phyloP scores from a whole-genome alignment of 2,888 invertebrate species.

The Diachrysia chrysitis region DNA sequence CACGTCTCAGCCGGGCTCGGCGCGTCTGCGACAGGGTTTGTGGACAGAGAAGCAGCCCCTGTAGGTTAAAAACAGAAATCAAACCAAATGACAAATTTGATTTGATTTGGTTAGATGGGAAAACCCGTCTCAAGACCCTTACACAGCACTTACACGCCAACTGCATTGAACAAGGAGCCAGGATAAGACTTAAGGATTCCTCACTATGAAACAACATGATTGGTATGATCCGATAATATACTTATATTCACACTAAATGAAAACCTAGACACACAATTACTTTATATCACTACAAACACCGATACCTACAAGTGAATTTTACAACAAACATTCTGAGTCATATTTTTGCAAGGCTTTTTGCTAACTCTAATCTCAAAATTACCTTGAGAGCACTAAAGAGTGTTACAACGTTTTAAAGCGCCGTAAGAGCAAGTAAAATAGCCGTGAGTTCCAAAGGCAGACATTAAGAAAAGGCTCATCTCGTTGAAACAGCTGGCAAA shows the following conservation, averaged over 20 bases:
- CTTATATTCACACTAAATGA: conserved; percentile 51
- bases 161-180: conserved; percentile 55
- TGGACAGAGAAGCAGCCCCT: conserved; percentile 96
- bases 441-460: conserved; percentile 63
- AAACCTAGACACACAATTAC: conserved; percentile 41
- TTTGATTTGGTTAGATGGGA: conserved; percentile 72
- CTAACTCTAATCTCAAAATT: conserved; percentile 52
- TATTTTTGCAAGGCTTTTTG: conserved; percentile 35
- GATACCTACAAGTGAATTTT: conserved; percentile 28
- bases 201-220: conserved; percentile 34
- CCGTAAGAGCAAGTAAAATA: conserved; percentile 61
- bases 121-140: conserved; percentile 76
- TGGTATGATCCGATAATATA: conserved; percentile 41
- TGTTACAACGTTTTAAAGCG: conserved; percentile 59
- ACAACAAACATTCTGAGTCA: conserved; percentile 34
- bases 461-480: conserved; percentile 63
- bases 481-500: conserved; percentile 59
- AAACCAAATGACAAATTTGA: conserved; percentile 77
- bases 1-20: conserved; percentile 95
- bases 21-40: conserved; percentile 97
- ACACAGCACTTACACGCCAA: conserved; percentile 86
- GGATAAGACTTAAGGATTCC: conserved; percentile 45
- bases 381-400: conserved; percentile 50
- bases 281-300: conserved; percentile 39
- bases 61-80: conserved; percentile 86